Evolutionary conservation across 2,113 vertebrate genomes (phyloP).

Genomic region (Seriola aureovittata): DNA sequence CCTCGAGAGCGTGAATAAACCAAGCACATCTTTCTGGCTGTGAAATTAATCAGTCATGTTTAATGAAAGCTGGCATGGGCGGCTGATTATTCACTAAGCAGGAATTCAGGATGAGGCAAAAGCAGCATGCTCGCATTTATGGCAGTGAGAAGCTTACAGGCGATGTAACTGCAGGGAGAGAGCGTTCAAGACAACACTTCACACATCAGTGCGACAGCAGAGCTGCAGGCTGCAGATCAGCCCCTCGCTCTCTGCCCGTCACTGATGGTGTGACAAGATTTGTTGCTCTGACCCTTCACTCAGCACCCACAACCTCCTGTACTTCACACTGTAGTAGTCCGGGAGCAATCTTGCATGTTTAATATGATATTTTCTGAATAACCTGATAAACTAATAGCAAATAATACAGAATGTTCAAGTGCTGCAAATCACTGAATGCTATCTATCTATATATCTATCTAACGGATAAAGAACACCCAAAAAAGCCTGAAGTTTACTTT

Average conservation of each 20-base stretch:
- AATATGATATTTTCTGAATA: neutral
- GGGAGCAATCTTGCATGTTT: neutral
- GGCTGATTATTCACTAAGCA: slow-evolving; percentile 40
- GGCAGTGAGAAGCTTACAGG: slow-evolving; percentile 36
- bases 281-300: slow-evolving; percentile 53
- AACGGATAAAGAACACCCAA: too few species aligned
- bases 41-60: slow-evolving; percentile 58
- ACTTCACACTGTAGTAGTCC: slow-evolving; percentile 5
- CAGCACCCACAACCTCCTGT: neutral
- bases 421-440: neutral
- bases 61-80: slow-evolving; percentile 46
- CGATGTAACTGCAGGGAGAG: slow-evolving; percentile 47
- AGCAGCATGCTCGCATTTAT: slow-evolving; percentile 48
- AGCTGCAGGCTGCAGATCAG: slow-evolving; percentile 44
- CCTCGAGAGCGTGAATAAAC: slow-evolving; percentile 20
- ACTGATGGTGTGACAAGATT: slow-evolving; percentile 50
- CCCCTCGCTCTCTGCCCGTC: slow-evolving; percentile 32
- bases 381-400: neutral
- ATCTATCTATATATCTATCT: neutral
- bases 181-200: slow-evolving; percentile 53
- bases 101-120: slow-evolving; percentile 44
- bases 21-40: slow-evolving; percentile 33
- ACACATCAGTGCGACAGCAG: slow-evolving; percentile 69
- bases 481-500: neutral
- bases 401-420: neutral